Evolutionary conservation across 2,888 invertebrate species (phyloP), one percentile per base, ranked within the genome.

Genomic region (Limnephilus marmoratus): DNA sequence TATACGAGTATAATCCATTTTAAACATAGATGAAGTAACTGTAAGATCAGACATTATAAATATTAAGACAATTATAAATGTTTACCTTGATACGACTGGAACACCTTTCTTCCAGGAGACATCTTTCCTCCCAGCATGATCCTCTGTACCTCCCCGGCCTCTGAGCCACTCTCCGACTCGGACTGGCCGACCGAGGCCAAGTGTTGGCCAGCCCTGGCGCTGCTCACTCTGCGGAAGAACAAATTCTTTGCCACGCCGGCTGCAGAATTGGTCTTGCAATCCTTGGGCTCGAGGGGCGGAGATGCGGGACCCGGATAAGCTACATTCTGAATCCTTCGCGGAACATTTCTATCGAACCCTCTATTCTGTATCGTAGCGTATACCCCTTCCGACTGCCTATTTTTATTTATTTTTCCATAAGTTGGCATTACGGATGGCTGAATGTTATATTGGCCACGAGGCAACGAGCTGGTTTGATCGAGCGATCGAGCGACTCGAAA

Each of bases 121-220:
- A 45, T 68, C 45, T 31, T 45, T 24, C 37, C 95, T 94, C 94
- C 95, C 93, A 95, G 96, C 94, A 97, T 95, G 94, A 97, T 97
- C 94, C 97, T 96, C 94, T 97, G 97, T 92, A 97, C 96, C 95
- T 98, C 98, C 7, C 97, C 97, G 81, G 97, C 97, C 94, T 98
- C 97, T 82, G 97, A 97, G 45, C 97, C 97, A 94, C 97, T 97
- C 94, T 97, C 97, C 93, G 97, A 97, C 94, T 97, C 97, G 7
- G 96, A 96, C 93, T 95, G 95, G 80, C 93, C 18, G 24, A 92
- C 95, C 1, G 53, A 53, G 13, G 53, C 53, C 53, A 53, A 18
- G 90, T n/a, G 94, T 94, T 93, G 94, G 94, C 89, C 94, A 94
- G 82, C 68, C 31, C 90, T 31, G 31, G 82, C 34, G 34, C 94